phyloP scores from a whole-genome alignment of 1,140 invertebrate genomes.

The Apis laboriosa region DNA sequence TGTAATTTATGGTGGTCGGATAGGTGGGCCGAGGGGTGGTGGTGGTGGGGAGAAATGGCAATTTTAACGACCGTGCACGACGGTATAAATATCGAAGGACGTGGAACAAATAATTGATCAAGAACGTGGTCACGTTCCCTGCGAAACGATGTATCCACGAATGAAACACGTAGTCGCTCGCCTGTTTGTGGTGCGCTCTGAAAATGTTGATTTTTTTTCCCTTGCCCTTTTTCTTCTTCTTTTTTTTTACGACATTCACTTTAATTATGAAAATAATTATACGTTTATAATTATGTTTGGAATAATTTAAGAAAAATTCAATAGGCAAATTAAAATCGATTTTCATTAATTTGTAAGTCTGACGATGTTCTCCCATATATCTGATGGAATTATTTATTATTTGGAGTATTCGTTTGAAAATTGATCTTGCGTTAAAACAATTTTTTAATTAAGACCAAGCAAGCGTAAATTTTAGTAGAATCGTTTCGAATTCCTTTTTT shows the following conservation, averaged over 20 bases:
- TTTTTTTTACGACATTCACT: not conserved
- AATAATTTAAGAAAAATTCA: too few relatives aligned
- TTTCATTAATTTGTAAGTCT: too few relatives aligned
- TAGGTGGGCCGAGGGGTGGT: not conserved
- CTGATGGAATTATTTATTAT: too few relatives aligned
- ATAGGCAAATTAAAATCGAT: too few relatives aligned
- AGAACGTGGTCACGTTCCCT: conserved; percentile 20
- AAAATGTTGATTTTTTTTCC: not conserved
- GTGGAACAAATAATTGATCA: conserved; percentile 45
- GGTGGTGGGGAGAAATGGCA: conserved; percentile 23
- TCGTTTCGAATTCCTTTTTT: too few relatives aligned
- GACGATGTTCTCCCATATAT: too few relatives aligned
- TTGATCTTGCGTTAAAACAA: too few relatives aligned
- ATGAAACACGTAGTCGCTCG: not conserved
- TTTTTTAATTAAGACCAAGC: too few relatives aligned
- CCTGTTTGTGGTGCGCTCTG: not conserved
- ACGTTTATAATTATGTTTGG: not conserved
- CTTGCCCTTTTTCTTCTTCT: not conserved
- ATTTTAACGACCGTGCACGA: conserved; percentile 40
- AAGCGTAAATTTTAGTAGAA: too few relatives aligned
- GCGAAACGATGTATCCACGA: conserved; percentile 9
- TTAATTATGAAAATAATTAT: too few relatives aligned
- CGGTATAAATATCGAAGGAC: conserved; percentile 43
- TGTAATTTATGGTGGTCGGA: conserved; percentile 42
- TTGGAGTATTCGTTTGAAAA: too few relatives aligned